phyloP scores from a whole-genome alignment of 2,113 vertebrate species.

The Gobio gobio region DNA sequence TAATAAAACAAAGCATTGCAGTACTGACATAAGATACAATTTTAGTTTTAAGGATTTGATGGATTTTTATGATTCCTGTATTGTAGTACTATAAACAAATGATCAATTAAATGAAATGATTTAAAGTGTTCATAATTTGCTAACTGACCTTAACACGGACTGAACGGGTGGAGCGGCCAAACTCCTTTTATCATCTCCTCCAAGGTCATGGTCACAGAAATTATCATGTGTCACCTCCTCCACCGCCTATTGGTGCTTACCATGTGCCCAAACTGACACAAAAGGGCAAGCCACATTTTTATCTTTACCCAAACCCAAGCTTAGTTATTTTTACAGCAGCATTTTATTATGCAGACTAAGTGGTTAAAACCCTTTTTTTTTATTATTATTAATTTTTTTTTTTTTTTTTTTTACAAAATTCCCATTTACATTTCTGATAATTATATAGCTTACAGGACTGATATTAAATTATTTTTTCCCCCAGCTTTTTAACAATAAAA shows the following conservation, averaged over 20 bases:
- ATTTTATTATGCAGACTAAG: conserved; percentile 77
- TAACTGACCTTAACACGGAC: conserved; percentile 63
- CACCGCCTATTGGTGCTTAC: conserved; percentile 84
- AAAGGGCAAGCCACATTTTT: conserved; percentile 97
- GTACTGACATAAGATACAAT: background rate
- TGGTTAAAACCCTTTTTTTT: background rate
- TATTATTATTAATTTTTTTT: too few relatives aligned
- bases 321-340: conserved; percentile 93
- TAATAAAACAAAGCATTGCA: background rate
- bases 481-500: background rate
- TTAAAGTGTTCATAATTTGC: conserved; percentile 16
- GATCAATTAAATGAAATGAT: background rate
- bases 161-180: conserved; percentile 70
- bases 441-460: background rate
- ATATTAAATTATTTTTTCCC: background rate
- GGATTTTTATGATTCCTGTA: background rate
- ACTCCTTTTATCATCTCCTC: conserved; percentile 87
- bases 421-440: background rate
- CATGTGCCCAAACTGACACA: conserved; percentile 90
- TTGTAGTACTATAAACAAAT: conserved; percentile 13
- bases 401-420: background rate
- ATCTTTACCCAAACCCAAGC: conserved; percentile 86
- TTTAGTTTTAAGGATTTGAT: background rate
- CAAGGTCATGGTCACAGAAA: conserved; percentile 97
- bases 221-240: conserved; percentile 93